Percentiles rank a stretch among this genome's conserved stretches.
Evolutionary conservation across 1,140 invertebrate species (phyloP).

Genomic region (Trypoxylus dichotomus): DNA sequence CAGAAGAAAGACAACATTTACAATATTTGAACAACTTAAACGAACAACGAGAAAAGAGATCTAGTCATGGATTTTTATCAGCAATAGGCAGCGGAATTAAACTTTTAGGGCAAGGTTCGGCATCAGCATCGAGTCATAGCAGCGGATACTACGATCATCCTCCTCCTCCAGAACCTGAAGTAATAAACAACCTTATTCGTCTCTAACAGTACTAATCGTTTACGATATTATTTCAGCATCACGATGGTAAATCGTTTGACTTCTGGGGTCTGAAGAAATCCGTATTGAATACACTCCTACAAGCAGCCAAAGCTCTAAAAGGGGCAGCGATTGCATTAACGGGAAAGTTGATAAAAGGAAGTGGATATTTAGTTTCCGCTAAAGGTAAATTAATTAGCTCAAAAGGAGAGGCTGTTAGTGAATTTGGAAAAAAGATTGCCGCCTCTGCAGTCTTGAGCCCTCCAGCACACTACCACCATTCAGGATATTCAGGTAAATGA

Average conservation of each 20-base stretch:
- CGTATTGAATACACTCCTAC: slow-evolving; percentile 75
- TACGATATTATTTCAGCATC: slow-evolving; percentile 32
- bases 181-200: slow-evolving; percentile 42
- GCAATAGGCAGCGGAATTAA: slow-evolving; percentile 58
- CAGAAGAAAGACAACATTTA: slow-evolving; percentile 36
- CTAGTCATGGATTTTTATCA: slow-evolving; percentile 46
- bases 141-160: slow-evolving; percentile 57
- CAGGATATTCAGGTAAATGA: slow-evolving; percentile 16
- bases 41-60: slow-evolving; percentile 32
- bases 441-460: slow-evolving; percentile 67
- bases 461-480: slow-evolving; percentile 45
- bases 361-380: slow-evolving; percentile 72
- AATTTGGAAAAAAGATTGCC: slow-evolving; percentile 75
- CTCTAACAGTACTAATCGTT: background rate
- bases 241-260: slow-evolving; percentile 63
- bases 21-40: slow-evolving; percentile 35
- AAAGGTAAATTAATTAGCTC: slow-evolving; percentile 71
- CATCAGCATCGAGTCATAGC: slow-evolving; percentile 58
- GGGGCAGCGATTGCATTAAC: slow-evolving; percentile 81
- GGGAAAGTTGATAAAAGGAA: slow-evolving; percentile 80
- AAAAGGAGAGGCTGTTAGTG: slow-evolving; percentile 73
- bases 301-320: slow-evolving; percentile 82
- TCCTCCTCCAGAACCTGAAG: slow-evolving; percentile 52
- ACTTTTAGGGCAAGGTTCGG: slow-evolving; percentile 58
- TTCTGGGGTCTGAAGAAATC: slow-evolving; percentile 79